Evolutionary conservation across 2,797 vertebrate species (phyloP).

Genomic region (Anas acuta): DNA sequence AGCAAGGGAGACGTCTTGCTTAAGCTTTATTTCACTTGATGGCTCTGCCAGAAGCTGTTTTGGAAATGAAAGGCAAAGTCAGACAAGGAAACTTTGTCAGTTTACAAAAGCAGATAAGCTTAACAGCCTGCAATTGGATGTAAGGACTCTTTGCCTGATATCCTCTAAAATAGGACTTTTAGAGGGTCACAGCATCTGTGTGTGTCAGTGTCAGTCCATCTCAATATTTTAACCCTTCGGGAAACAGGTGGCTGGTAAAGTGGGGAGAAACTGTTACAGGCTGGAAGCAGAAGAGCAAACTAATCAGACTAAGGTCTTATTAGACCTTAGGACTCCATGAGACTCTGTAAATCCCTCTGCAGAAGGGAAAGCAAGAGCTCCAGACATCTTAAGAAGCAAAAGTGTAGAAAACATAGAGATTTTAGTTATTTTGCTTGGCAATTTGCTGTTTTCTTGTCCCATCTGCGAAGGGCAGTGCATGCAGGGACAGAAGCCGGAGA

Average conservation of each 20-base stretch:
- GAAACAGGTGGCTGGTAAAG: background rate
- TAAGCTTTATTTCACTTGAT: background rate
- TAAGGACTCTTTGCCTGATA: background rate
- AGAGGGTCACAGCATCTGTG: background rate
- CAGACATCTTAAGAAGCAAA: background rate
- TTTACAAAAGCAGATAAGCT: background rate
- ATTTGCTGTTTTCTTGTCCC: background rate
- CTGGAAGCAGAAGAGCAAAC: background rate
- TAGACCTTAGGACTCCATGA: background rate
- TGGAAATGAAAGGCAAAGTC: background rate
- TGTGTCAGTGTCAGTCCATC: background rate
- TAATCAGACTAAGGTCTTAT: background rate
- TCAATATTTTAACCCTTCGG: background rate
- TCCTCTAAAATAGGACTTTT: background rate
- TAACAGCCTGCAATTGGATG: background rate
- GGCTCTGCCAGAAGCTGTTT: background rate
- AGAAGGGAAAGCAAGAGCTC: background rate
- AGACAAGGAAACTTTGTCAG: background rate
- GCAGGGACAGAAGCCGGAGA: background rate
- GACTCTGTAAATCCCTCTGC: background rate
- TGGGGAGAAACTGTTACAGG: background rate
- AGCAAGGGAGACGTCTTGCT: background rate
- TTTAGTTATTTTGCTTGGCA: background rate
- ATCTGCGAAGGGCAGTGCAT: background rate
- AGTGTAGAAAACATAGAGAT: background rate